Conservation (phyloP, 2,113 vertebrate genomes). For the Casuarius casuarius region DNA sequence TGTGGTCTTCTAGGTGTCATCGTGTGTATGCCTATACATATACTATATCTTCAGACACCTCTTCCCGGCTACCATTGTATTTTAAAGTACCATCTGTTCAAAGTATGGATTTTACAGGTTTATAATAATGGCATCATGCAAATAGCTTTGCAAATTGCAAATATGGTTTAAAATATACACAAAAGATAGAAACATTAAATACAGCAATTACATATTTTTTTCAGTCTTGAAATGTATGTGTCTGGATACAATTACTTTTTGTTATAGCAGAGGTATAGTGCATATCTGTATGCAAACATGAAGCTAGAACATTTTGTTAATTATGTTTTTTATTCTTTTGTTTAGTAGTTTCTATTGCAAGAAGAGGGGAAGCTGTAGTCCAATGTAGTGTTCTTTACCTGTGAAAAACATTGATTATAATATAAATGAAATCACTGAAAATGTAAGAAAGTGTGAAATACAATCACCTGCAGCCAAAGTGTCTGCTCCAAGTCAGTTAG, state of each 20-base stretch:
- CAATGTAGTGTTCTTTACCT: slow-evolving; percentile 32
- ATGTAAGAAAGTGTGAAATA: slow-evolving; percentile 53
- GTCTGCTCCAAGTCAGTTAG: slow-evolving; percentile 1
- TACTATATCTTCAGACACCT: slow-evolving; percentile 53
- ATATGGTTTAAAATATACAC: slow-evolving; percentile 62
- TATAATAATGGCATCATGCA: slow-evolving; percentile 70
- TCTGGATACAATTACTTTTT: slow-evolving; percentile 60
- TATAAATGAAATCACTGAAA: slow-evolving; percentile 68
- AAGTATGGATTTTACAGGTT: slow-evolving; percentile 73
- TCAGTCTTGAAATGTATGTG: not conserved
- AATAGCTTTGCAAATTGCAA: slow-evolving; percentile 67
- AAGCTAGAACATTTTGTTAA: slow-evolving; percentile 53
- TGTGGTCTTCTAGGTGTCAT: slow-evolving; percentile 65
- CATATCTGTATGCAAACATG: slow-evolving; percentile 33
- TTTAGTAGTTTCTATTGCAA: slow-evolving; percentile 42
- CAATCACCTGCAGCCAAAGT: slow-evolving; percentile 58
- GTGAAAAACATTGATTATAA: slow-evolving; percentile 67
- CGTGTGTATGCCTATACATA: slow-evolving; percentile 53
- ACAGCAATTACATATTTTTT: slow-evolving; percentile 6
- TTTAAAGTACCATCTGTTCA: slow-evolving; percentile 73
- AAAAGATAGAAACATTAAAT: slow-evolving; percentile 49
- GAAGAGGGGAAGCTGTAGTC: slow-evolving; percentile 45
- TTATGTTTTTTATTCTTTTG: slow-evolving; percentile 57
- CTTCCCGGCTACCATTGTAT: slow-evolving; percentile 39
- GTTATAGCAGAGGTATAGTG: slow-evolving; percentile 34